Percentiles rank a stretch among this genome's conserved stretches.
Evolutionary conservation across 2,888 invertebrate genomes (phyloP).

Genomic region (Meandrusa payeni): DNA sequence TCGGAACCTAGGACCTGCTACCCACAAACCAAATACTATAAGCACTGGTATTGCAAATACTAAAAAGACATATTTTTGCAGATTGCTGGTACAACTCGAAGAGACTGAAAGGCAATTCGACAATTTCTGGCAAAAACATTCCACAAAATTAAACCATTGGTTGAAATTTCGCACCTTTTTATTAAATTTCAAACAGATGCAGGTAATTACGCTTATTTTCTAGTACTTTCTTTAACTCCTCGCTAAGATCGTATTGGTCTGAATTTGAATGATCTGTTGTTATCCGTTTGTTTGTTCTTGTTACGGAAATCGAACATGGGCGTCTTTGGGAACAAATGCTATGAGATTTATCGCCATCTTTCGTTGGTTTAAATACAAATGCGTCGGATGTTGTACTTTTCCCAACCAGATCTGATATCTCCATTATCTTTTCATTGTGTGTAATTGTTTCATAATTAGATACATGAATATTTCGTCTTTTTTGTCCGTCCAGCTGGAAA

Average conservation of each 20-base stretch:
- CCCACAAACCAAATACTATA: no score
- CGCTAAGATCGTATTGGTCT: conserved; percentile 53
- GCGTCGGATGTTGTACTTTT: conserved; percentile 56
- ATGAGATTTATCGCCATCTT: conserved; percentile 50
- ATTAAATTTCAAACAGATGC: conserved; percentile 95
- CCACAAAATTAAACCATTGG: conserved; percentile 93
- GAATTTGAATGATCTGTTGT: conserved; percentile 53
- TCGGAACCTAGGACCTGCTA: no score
- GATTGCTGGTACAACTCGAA: conserved; percentile 94
- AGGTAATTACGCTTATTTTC: conserved; percentile 69
- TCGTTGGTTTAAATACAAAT: conserved; percentile 65
- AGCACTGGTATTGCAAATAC: no score
- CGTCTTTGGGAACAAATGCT: conserved; percentile 61
- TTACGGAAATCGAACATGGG: conserved; percentile 69
- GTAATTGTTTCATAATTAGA: conserved; percentile 45
- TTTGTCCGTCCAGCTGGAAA: conserved; percentile 66
- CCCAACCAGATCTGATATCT: conserved; percentile 65
- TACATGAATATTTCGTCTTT: conserved; percentile 58
- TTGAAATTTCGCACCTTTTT: conserved; percentile 95
- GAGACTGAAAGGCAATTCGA: conserved; percentile 97
- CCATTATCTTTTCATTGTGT: conserved; percentile 59
- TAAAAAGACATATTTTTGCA: no score
- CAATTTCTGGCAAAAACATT: conserved; percentile 96
- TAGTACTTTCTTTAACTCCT: conserved; percentile 25
- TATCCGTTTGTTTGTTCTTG: conserved; percentile 40